Conservation (phyloP, 53 echinoderm and acorn worm species). For the Echinarachnius parma region DNA sequence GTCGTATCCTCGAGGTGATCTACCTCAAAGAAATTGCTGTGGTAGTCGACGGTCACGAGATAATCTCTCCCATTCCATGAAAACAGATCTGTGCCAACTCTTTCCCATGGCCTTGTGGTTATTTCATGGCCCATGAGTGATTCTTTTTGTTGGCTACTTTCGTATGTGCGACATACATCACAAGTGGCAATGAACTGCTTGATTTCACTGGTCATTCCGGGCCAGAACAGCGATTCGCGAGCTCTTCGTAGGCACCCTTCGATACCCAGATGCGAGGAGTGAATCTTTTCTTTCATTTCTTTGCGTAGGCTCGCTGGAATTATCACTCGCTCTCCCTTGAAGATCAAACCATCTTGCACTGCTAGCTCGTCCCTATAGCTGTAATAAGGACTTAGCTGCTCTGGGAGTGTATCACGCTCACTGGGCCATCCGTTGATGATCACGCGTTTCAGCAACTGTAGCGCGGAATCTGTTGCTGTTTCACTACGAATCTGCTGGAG, state of each 20-base stretch:
- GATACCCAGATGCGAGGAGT: slow-evolving; percentile 54
- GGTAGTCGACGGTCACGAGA: slow-evolving; percentile 53
- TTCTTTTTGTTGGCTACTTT: slow-evolving; percentile 43
- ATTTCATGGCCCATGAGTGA: slow-evolving; percentile 45
- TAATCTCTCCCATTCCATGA: slow-evolving; percentile 24
- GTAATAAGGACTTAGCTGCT: slow-evolving; percentile 20
- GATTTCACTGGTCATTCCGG: slow-evolving; percentile 39
- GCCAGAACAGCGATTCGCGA: slow-evolving; percentile 47
- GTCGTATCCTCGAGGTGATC: slow-evolving; percentile 31
- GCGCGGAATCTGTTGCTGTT: slow-evolving; percentile 5
- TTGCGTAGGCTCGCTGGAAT: slow-evolving; percentile 21
- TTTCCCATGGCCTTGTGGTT: slow-evolving; percentile 46
- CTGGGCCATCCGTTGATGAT: slow-evolving; percentile 39
- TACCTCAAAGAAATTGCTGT: slow-evolving; percentile 61
- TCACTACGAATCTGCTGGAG: slow-evolving; percentile 28
- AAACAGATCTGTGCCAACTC: slow-evolving; percentile 39
- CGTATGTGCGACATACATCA: slow-evolving; percentile 29
- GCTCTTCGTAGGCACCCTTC: slow-evolving; percentile 48
- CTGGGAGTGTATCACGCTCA: slow-evolving; percentile 7
- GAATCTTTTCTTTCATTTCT: slow-evolving; percentile 46
- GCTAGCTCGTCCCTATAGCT: slow-evolving; percentile 41
- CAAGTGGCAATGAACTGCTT: slow-evolving; percentile 45
- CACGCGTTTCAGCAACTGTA: slow-evolving; percentile 40
- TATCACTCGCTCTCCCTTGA: slow-evolving; percentile 33
- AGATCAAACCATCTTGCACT: slow-evolving; percentile 35